Evolutionary conservation across 92 coral and sea anemone species (phyloP).

Genomic region (Palythoa grandis): DNA sequence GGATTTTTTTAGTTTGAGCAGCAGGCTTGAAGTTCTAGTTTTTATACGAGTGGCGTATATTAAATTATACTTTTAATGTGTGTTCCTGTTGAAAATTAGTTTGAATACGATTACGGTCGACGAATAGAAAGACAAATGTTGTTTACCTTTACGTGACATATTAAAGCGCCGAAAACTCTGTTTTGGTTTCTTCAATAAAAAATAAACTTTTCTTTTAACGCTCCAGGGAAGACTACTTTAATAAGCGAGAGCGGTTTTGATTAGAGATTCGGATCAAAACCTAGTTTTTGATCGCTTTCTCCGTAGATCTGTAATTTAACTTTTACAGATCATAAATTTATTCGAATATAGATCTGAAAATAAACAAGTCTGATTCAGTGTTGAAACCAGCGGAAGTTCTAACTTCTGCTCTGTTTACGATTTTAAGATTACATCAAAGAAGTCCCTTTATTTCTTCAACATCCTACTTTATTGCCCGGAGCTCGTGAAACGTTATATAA

Average conservation of each 20-base stretch:
- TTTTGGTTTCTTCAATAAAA: background rate
- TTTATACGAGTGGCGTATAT: background rate
- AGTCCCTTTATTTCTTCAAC: background rate
- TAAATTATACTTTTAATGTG: background rate
- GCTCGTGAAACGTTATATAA: background rate
- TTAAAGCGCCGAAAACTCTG: constrained; percentile 6
- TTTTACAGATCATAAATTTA: background rate
- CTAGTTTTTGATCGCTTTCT: background rate
- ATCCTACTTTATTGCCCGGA: background rate
- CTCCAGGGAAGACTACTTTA: background rate
- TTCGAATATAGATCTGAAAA: background rate
- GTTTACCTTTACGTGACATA: constrained; percentile 1
- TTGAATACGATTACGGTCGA: background rate
- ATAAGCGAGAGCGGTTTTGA: background rate
- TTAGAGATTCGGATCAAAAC: background rate
- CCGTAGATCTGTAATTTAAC: background rate
- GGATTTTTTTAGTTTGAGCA: background rate
- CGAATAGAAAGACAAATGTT: background rate
- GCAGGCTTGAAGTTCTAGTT: background rate
- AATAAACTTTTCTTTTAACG: background rate
- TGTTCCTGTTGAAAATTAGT: background rate
- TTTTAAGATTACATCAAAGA: background rate
- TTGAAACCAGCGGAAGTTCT: background rate
- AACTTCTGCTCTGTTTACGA: background rate
- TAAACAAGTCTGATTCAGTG: background rate